Evolutionary conservation across 2,888 invertebrate genomes (phyloP).

Genomic region (Kryphioiulus occultus): DNA sequence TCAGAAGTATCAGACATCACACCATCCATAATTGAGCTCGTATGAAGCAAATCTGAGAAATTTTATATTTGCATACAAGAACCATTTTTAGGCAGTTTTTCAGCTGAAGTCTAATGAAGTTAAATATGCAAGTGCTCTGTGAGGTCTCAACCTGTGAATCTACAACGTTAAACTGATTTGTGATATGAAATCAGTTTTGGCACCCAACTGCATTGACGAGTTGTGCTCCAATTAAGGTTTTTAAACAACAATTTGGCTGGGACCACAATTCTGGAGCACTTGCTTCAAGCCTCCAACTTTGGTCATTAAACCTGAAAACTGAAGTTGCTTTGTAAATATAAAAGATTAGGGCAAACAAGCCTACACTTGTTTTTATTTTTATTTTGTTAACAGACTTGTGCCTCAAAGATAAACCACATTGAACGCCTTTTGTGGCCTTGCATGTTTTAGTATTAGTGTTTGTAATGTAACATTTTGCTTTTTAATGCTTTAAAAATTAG

Average conservation of each 20-base stretch:
- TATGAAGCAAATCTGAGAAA: not conserved
- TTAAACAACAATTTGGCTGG: not conserved
- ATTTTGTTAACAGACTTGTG: not conserved
- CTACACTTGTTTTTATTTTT: not conserved
- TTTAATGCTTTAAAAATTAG: not conserved
- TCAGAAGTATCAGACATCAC: constrained; percentile 7
- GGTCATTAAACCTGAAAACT: not conserved
- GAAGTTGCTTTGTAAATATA: not conserved
- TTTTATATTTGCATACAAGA: not conserved
- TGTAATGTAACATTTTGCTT: not conserved
- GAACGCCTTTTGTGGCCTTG: not conserved
- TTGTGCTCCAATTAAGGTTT: not conserved
- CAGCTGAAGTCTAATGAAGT: not conserved
- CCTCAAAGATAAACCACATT: not conserved
- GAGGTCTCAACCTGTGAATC: not conserved
- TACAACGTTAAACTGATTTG: not conserved
- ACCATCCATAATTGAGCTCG: not conserved
- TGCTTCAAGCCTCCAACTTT: not conserved
- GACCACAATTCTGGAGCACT: not conserved
- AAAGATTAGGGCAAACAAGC: not conserved
- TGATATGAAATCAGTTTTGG: too few species aligned
- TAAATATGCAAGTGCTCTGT: not conserved
- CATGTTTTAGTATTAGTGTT: not conserved
- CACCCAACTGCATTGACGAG: not conserved
- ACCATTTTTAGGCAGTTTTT: not conserved